Base-by-base conservation (phyloP, 2,888 invertebrate genomes). In the Thymelicus lineola region DNA sequence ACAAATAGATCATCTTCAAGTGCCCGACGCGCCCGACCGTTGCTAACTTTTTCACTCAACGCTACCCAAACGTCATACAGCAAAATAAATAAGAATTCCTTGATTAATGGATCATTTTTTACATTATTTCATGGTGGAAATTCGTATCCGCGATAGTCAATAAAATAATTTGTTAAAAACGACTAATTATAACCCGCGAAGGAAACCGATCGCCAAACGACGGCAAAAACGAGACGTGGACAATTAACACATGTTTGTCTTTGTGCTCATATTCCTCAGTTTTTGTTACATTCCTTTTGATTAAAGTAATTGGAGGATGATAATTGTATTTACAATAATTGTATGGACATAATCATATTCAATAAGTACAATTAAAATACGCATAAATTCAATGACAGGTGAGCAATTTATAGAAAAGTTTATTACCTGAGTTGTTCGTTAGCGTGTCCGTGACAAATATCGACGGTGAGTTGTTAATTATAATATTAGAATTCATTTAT, bases 11-110 rank as follows among this genome's bases (percentile, higher is more conserved):
- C 63, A 73, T 74, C 63, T 63, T 76, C 77, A 76, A 80, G 83
- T 78, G 80, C 84, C 42, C 69, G 63, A 64, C 7, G 20, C 69
- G 64, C 46, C 64, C 50, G 70, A 70, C 59, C 64, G 70, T 70
- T 70, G 58, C 58, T 79, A 77, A 71, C 75, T 84, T 89, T 89
- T 89, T 88, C 82, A 81, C 77, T 75, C 79, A 80, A 80, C 82
- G 80, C 80, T 82, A 82, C 64, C n/a, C 35, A 59, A 50, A 53
- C 20, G 10, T 5, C 28, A 28, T 28, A 28, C 28, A 35, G 64
- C 64, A 63, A 69, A 63, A 63, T 50, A 38, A 62, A 68, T 45
- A 20, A 35, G 35, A 53, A 42, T 60, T 38, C 17, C 17, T 35
- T 53, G 20, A 38, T 17, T 7, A 38, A 57, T 10, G 17, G 7